These are phyloP conservation scores for Brenthis hecate DNA, from an alignment of 2,888 invertebrate species.

Conservation along the genomic window DNA sequence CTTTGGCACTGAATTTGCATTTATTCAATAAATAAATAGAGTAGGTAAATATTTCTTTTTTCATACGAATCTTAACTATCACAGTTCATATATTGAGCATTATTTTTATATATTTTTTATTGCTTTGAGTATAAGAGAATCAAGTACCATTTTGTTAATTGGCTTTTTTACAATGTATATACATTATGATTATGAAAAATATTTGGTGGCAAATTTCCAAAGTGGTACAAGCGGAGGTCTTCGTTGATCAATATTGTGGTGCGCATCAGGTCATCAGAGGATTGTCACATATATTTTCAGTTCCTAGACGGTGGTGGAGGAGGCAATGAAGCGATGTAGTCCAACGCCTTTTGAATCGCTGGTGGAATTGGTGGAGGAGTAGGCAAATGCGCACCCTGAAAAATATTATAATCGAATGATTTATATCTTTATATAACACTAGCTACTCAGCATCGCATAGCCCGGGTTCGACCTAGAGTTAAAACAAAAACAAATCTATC, in stretches of 20 bases:
- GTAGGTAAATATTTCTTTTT: slow-evolving; percentile 56
- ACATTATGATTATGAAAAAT: slow-evolving; percentile 31
- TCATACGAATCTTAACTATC: slow-evolving; percentile 66
- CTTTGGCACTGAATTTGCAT: slow-evolving; percentile 78
- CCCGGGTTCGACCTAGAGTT: too few relatives aligned
- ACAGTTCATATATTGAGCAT: slow-evolving; percentile 76
- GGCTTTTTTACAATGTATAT: slow-evolving; percentile 41
- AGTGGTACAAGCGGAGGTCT: slow-evolving; percentile 53
- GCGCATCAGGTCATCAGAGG: slow-evolving; percentile 30
- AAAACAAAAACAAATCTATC: too few relatives aligned
- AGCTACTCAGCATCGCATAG: too few relatives aligned
- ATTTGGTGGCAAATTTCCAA: slow-evolving; percentile 50
- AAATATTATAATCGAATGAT: neutral
- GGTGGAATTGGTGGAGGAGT: slow-evolving; percentile 90
- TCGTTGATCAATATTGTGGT: slow-evolving; percentile 37
- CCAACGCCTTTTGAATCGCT: slow-evolving; percentile 88
- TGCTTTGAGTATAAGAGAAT: slow-evolving; percentile 58
- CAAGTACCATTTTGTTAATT: slow-evolving; percentile 56
- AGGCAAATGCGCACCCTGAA: slow-evolving; percentile 87
- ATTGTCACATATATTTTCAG: slow-evolving; percentile 41
- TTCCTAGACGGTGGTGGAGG: slow-evolving; percentile 70
- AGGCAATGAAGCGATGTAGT: slow-evolving; percentile 86
- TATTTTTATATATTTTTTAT: slow-evolving; percentile 67
- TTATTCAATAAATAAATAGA: slow-evolving; percentile 66
- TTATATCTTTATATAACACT: neutral